These are phyloP conservation scores for Limnephilus lunatus DNA, from an alignment of 2,888 invertebrate genomes.

Conservation along the genomic window DNA sequence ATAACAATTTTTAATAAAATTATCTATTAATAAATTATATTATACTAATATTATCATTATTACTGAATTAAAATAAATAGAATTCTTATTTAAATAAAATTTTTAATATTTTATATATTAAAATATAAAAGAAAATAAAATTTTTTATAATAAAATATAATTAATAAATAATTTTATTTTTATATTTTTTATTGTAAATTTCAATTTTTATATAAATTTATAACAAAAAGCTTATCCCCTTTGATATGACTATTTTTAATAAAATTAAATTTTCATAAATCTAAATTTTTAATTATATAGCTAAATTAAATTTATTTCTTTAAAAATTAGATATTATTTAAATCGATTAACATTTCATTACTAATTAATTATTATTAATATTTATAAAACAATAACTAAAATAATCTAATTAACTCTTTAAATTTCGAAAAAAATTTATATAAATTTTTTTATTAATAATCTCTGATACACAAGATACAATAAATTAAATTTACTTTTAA, in stretches of 20 bases:
- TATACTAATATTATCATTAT: constrained; percentile 82
- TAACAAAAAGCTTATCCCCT: constrained; percentile 80
- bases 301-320: constrained; percentile 79
- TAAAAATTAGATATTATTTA: constrained; percentile 81
- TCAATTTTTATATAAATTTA: constrained; percentile 73
- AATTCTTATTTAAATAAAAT: constrained; percentile 72
- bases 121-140: constrained; percentile 75
- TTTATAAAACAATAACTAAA: constrained; percentile 79
- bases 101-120: constrained; percentile 66
- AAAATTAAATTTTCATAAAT: constrained; percentile 69
- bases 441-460: constrained; percentile 76
- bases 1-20: constrained; percentile 68
- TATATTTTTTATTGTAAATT: constrained; percentile 72
- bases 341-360: constrained; percentile 82
- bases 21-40: constrained; percentile 69
- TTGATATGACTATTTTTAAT: constrained; percentile 69
- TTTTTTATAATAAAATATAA: constrained; percentile 75
- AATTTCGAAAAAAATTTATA: constrained; percentile 69
- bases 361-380: constrained; percentile 80
- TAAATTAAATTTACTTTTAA: constrained; percentile 78
- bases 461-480: constrained; percentile 87
- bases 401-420: constrained; percentile 79
- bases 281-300: constrained; percentile 69
- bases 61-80: constrained; percentile 70
- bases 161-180: constrained; percentile 79